These are phyloP conservation scores for Himalopsyche phryganea DNA, from an alignment of 1,140 invertebrate species.

Conservation along the genomic window DNA sequence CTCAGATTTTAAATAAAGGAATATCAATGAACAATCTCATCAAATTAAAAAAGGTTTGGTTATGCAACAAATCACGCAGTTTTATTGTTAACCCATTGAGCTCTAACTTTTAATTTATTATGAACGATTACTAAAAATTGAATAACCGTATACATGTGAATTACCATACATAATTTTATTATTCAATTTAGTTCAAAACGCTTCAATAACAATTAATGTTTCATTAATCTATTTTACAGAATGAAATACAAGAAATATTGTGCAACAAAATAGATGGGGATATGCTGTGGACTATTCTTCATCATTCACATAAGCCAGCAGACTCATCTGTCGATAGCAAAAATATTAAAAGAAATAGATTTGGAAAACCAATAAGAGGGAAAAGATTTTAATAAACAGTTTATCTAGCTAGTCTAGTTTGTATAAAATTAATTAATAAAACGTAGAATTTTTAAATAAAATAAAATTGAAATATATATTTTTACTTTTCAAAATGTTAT, in stretches of 20 bases:
- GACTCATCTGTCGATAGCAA: conserved; percentile 40
- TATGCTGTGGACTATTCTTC: conserved; percentile 59
- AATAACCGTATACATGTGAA: background rate
- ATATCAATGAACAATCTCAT: conserved; percentile 67
- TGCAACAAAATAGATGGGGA: conserved; percentile 63
- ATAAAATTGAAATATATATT: background rate
- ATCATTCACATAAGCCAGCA: conserved; percentile 54
- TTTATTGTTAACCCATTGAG: too few species aligned
- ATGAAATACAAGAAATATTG: conserved; percentile 63
- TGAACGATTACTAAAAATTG: conserved; percentile 3
- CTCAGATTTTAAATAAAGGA: conserved; percentile 73
- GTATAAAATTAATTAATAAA: background rate
- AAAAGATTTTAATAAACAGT: conserved; percentile 20
- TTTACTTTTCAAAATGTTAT: too few species aligned
- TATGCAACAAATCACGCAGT: background rate
- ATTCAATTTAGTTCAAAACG: background rate
- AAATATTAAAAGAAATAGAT: conserved; percentile 27
- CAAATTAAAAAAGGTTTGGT: conserved; percentile 52
- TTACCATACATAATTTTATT: conserved; percentile 8
- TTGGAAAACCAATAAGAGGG: conserved; percentile 31
- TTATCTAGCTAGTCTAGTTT: background rate
- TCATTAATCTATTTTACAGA: conserved; percentile 52
- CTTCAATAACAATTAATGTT: too few species aligned
- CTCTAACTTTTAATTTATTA: background rate
- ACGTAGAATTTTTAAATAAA: background rate